A percentile compares a stretch with the other conserved stretches of the same genome.
These are phyloP conservation scores for Spinus pinus DNA, from an alignment of 2,797 vertebrate genomes.

Conservation along the genomic window DNA sequence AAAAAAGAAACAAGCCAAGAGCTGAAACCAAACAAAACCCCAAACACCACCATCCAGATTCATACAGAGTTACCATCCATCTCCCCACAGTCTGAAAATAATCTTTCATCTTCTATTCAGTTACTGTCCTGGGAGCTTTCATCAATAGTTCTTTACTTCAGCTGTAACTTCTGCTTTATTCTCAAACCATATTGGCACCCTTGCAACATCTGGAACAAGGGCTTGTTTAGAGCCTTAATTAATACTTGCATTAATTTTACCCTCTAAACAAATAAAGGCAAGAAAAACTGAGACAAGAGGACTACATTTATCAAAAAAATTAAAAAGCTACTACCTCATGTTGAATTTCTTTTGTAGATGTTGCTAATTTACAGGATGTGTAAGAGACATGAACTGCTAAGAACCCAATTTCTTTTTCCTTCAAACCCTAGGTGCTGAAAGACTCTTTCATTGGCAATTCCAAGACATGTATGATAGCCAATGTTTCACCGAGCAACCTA, in stretches of 20 bases:
- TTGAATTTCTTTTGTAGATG: background rate
- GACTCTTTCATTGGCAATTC: conserved; percentile 92
- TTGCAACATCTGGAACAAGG: background rate
- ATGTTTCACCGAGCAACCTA: conserved; percentile 87
- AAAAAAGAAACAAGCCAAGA: background rate
- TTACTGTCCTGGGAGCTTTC: background rate
- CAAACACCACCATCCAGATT: background rate
- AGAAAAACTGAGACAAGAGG: background rate
- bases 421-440: conserved; percentile 82
- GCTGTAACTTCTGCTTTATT: background rate
- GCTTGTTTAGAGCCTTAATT: background rate
- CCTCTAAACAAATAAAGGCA: background rate
- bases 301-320: background rate
- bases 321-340: background rate
- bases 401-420: background rate
- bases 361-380: background rate
- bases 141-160: background rate
- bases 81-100: background rate
- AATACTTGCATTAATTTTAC: background rate
- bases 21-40: background rate
- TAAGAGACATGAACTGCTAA: background rate
- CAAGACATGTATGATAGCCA: conserved; percentile 94
- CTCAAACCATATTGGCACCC: background rate
- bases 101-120: background rate
- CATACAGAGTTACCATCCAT: background rate